Evolutionary conservation across 1,140 invertebrate species (phyloP), one percentile per base, ranked within the genome.

Genomic region (Anadara kagoshimensis): DNA sequence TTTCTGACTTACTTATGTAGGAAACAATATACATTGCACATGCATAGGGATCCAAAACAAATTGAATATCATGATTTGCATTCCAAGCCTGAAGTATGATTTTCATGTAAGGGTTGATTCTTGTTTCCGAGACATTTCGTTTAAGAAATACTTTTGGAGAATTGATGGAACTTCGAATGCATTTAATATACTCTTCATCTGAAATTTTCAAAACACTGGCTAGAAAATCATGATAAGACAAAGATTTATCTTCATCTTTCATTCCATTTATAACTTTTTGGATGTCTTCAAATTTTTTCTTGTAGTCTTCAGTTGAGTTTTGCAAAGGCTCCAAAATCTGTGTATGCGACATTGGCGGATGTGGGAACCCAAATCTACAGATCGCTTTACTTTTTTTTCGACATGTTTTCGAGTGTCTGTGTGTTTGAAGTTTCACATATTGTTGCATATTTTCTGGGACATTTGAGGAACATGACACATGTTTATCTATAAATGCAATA

Each of bases 41-140:
- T 36, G 73, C 71, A 72, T 81, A 79, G 10, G 47, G 56, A 75
- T 79, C 79, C 22, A 81, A 43, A 45, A 81, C 69, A 63, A 69
- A 78, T 47, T 80, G 76, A 14, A 80, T 66, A 26, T 78, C 61
- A 51, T 62, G 59, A 58, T 75, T 75, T 36, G 73, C 65, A 54
- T 59, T 43, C 73, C 73, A 75, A 43, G 45, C 59, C 26, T 57
- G 41, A n/a, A 69, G 36, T 11, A 75, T 7, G 49, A 47, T 36
- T 36, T 41, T 62, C 22, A 69, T 75, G 29, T 75, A 69, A 18
- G 22, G 20, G 54, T 74, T 68, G 5, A 74, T 26, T 16, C 72
- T 24, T 18, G 22, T 49, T 56, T 74, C 64, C 16, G 18, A 54
- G 45, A 44, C 18, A 53, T 51, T 62, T 45, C 68, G 49, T 58